phyloP scores from a whole-genome alignment of 2,888 invertebrate genomes.

The Ochropleura leucogaster region DNA sequence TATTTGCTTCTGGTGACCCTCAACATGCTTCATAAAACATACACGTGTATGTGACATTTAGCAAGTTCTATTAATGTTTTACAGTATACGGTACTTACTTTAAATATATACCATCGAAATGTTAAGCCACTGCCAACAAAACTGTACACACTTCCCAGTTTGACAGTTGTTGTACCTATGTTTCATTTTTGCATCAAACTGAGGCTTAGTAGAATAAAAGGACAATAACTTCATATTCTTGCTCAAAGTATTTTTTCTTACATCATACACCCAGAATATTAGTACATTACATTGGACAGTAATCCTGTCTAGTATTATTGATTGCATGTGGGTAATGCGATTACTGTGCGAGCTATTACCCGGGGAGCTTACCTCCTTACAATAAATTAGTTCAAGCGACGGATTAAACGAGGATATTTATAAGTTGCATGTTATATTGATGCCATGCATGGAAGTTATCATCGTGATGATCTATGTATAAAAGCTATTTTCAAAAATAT shows the following conservation, averaged over 20 bases:
- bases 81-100: conserved; percentile 21
- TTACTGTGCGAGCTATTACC: conserved; percentile 79
- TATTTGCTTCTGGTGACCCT: conserved; percentile 49
- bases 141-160: conserved; percentile 7
- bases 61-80: conserved; percentile 43
- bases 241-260: conserved; percentile 8
- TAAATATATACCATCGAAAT: conserved; percentile 41
- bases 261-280: conserved; percentile 36
- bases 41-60: conserved; percentile 49
- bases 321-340: conserved; percentile 83
- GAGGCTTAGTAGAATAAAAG: not conserved
- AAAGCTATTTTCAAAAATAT: conserved; percentile 37
- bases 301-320: conserved; percentile 79
- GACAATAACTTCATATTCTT: not conserved
- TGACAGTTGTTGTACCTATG: conserved; percentile 3
- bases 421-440: conserved; percentile 28
- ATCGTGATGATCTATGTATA: conserved; percentile 12
- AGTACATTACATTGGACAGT: conserved; percentile 30
- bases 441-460: conserved; percentile 21
- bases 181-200: conserved; percentile 17
- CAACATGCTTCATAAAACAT: conserved; percentile 37
- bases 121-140: conserved; percentile 41
- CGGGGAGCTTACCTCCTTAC: conserved; percentile 71
- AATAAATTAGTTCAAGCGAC: conserved; percentile 62
- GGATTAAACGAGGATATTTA: conserved; percentile 53